A percentile compares a stretch with the other conserved stretches of the same genome.
Conservation (phyloP, 2,797 vertebrate genomes). For the Enteromius treurensis region DNA sequence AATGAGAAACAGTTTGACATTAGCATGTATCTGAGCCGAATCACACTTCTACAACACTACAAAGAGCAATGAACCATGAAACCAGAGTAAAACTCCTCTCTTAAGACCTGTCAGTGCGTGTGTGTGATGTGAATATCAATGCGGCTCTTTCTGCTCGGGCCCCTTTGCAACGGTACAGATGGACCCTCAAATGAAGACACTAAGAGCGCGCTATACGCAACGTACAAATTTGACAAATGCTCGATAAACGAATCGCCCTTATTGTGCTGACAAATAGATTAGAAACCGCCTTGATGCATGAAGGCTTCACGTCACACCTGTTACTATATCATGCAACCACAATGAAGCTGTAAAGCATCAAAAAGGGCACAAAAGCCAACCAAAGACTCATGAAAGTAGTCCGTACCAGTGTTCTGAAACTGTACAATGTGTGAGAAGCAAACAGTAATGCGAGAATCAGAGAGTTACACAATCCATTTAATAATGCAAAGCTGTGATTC, state of each 20-base stretch:
- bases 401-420: neutral
- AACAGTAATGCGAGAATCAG: neutral
- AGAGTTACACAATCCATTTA: neutral
- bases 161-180: conserved; percentile 28
- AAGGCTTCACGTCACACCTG: conserved; percentile 8
- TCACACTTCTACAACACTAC: conserved; percentile 44
- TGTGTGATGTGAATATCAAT: conserved; percentile 59
- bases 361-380: conserved; percentile 6
- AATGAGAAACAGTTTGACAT: conserved; percentile 43
- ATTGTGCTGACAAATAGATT: neutral
- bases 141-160: conserved; percentile 39
- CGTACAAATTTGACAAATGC: neutral
- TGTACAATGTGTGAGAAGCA: neutral
- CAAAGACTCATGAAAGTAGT: neutral
- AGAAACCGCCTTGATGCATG: neutral
- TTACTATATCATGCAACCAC: neutral
- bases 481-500: neutral
- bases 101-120: conserved; percentile 53
- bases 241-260: neutral
- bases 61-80: conserved; percentile 54
- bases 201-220: neutral
- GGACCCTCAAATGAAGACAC: conserved; percentile 19
- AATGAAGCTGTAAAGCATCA: conserved; percentile 4
- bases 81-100: conserved; percentile 53
- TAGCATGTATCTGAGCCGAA: conserved; percentile 41